phyloP scores from a whole-genome alignment of 2,113 vertebrate species.

The Nanger granti region DNA sequence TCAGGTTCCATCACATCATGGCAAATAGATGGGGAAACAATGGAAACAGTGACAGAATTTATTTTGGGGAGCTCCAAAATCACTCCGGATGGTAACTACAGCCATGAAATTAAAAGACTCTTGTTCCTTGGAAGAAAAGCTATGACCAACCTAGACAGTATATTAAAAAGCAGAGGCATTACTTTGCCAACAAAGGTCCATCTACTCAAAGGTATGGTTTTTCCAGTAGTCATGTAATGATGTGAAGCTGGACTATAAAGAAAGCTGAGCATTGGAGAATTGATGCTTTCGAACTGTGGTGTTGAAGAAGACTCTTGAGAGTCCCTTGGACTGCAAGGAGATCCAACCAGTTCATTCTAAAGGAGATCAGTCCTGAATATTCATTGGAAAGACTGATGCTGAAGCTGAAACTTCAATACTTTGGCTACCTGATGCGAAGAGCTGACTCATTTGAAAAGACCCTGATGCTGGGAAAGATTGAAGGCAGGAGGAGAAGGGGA shows the following conservation, averaged over 20 bases:
- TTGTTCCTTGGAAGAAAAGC: not conserved
- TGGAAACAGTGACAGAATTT: not conserved
- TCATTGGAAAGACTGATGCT: not conserved
- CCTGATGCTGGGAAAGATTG: not conserved
- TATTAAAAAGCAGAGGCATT: not conserved
- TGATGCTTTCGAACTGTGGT: not conserved
- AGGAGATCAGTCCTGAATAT: not conserved
- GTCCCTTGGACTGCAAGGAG: not conserved
- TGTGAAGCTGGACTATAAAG: not conserved
- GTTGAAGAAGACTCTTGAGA: not conserved
- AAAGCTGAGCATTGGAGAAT: not conserved
- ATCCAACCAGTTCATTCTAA: not conserved
- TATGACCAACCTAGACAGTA: not conserved
- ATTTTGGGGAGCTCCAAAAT: not conserved
- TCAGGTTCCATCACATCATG: not conserved
- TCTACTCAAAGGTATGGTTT: not conserved
- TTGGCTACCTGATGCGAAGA: not conserved
- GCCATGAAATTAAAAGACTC: not conserved
- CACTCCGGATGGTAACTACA: not conserved
- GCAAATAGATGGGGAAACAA: not conserved
- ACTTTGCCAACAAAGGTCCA: not conserved
- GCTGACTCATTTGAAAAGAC: not conserved
- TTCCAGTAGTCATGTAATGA: not conserved
- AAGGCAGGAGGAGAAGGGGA: not conserved
- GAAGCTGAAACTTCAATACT: not conserved